Evolutionary conservation across 1,140 invertebrate species (phyloP).

Genomic region (Sminthurides bifidus): DNA sequence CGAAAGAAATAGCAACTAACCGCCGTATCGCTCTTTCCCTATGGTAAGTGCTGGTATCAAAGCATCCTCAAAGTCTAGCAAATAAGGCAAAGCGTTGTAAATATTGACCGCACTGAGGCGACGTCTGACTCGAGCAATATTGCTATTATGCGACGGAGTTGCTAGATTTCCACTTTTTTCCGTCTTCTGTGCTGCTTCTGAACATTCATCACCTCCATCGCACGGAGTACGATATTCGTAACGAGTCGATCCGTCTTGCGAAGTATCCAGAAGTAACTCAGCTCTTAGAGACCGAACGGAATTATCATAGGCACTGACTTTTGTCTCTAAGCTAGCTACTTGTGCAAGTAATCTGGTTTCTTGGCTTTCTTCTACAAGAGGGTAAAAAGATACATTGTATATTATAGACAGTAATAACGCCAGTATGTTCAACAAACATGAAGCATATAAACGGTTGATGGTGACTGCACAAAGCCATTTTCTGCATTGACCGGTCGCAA

Average conservation of each 20-base stretch:
- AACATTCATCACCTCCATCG: constrained; percentile 1
- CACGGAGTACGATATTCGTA: too few species aligned
- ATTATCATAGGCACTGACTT: constrained; percentile 25
- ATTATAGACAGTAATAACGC: background rate
- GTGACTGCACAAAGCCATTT: background rate
- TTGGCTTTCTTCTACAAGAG: constrained; percentile 20
- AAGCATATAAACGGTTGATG: background rate
- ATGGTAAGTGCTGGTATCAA: constrained; percentile 64
- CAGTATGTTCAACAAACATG: background rate
- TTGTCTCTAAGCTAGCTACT: constrained; percentile 23
- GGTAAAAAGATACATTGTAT: background rate
- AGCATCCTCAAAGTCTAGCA: constrained; percentile 63
- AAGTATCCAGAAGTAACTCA: constrained; percentile 12
- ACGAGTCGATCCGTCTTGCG: too few species aligned
- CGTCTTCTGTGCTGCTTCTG: background rate
- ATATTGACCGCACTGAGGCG: constrained; percentile 35
- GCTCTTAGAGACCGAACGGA: constrained; percentile 17
- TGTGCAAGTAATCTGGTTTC: constrained; percentile 21
- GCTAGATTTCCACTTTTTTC: constrained; percentile 8
- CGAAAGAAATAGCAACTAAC: constrained; percentile 35
- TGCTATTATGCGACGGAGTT: too few species aligned
- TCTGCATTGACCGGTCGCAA: background rate
- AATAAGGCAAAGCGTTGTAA: constrained; percentile 76
- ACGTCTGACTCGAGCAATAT: too few species aligned
- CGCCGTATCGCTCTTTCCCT: constrained; percentile 57